Conservation (phyloP, 2,797 vertebrate genomes). For the Anniella stebbinsi region DNA sequence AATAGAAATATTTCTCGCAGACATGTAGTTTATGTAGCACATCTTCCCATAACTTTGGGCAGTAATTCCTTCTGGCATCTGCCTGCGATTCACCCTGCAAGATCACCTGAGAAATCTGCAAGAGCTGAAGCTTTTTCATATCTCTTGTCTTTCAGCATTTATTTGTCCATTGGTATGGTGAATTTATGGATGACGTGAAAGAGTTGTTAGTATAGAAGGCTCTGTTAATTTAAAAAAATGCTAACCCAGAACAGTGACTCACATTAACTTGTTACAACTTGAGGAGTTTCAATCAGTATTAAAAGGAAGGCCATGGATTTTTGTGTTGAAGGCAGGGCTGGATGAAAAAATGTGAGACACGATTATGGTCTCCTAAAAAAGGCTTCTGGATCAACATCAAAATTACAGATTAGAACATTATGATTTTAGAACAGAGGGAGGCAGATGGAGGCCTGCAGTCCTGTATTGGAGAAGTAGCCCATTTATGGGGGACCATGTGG, state of each 20-base stretch:
- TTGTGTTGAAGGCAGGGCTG: background rate
- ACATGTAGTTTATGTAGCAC: background rate
- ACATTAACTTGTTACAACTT: slow-evolving; percentile 17
- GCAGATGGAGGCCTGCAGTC: background rate
- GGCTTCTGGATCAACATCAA: background rate
- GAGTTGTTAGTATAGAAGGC: background rate
- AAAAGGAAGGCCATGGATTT: background rate
- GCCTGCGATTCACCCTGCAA: background rate
- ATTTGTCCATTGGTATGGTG: background rate
- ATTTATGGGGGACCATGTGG: background rate
- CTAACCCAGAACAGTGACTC: slow-evolving; percentile 2
- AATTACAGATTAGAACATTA: background rate
- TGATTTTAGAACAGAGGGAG: background rate
- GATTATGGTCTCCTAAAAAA: background rate
- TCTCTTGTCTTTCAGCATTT: slow-evolving; percentile 10
- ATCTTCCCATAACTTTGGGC: slow-evolving; percentile 22
- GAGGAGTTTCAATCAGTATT: slow-evolving; percentile 2
- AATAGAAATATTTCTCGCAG: slow-evolving; percentile 16
- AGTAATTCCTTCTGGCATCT: slow-evolving; percentile 17
- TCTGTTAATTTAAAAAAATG: background rate
- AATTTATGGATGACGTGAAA: slow-evolving; percentile 24
- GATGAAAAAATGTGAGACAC: background rate
- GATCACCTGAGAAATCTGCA: background rate
- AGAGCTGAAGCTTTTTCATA: background rate
- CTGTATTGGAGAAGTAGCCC: background rate